phyloP scores from a whole-genome alignment of 2,888 invertebrate genomes.

The Tenodera sinensis region DNA sequence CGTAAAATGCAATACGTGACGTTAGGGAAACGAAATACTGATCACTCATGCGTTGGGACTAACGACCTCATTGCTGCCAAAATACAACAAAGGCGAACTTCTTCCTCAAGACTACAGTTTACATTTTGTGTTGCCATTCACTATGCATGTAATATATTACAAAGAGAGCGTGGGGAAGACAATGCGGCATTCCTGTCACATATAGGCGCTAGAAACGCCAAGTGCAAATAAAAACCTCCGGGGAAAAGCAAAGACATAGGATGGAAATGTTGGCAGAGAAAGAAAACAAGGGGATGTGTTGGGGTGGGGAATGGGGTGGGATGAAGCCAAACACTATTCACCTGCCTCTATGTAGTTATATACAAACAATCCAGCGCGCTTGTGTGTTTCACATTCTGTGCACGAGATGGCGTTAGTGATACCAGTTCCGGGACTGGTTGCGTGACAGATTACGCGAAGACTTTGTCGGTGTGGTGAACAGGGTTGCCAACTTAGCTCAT shows the following conservation, averaged over 20 bases:
- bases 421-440: neutral
- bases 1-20: neutral
- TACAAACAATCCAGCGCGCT: neutral
- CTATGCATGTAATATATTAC: neutral
- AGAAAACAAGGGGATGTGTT: neutral
- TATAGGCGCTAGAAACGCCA: neutral
- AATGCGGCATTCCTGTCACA: neutral
- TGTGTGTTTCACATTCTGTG: neutral
- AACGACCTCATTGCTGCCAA: neutral
- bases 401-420: neutral
- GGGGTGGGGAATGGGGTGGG: too few relatives aligned
- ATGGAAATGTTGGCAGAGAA: neutral
- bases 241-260: neutral
- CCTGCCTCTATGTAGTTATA: neutral
- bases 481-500: too few relatives aligned
- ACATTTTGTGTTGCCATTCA: neutral
- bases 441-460: slow-evolving; percentile 1
- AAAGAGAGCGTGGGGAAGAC: neutral
- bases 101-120: neutral
- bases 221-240: slow-evolving; percentile 1
- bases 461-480: neutral
- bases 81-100: neutral
- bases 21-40: neutral
- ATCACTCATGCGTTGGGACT: neutral
- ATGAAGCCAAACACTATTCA: neutral